Evolutionary conservation across 2,797 vertebrate species (phyloP), one percentile per base, ranked within the genome.

Genomic region (Catostomus latipinnis): DNA sequence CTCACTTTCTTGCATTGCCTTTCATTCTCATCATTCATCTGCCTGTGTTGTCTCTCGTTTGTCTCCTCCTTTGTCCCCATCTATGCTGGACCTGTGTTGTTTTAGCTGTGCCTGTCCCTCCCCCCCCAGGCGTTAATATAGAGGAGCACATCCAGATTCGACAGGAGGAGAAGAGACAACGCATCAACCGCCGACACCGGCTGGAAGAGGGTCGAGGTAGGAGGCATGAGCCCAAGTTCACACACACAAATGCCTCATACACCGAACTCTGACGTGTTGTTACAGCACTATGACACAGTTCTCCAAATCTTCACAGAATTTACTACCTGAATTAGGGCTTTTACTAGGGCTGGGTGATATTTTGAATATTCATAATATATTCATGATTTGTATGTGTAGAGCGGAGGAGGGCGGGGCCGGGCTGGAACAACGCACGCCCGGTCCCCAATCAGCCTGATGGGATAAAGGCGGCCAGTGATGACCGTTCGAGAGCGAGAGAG

Each of bases 91-190:
- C 69, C 73, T 46, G 74, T 83, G 83, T 89, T 93, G 88, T 95
- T 94, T 89, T 90, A 99, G 97, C 97, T 95, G 98, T 98, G 86
- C 97, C 97, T 93, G 96, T 99, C 91, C 96, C 96, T 90, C 93
- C 94, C 89, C 96, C 96, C 87, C 93, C 94, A 95, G 97, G 98
- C 85, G 98, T 99, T 87, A 99, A 99, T 90, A 98, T 99, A 81
- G 98, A 99, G 92, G 98, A 99, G 83, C 97, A 98, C 87, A 97
- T 99, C 90, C 98, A 99, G 88, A 95, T 99, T 86, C 93, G 97
- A 1, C 97, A 98, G 92, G 98, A 99, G 88, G 98, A 99, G 91
- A 99, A 99, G 84, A 92, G 98, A 0, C 98, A 98, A 56, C 95
- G 98, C 80, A 96, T 98, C 85, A 98, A 96, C 85, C 95, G 98